Conservation (phyloP, 2,888 invertebrate genomes). For the Teleiodes luculella region DNA sequence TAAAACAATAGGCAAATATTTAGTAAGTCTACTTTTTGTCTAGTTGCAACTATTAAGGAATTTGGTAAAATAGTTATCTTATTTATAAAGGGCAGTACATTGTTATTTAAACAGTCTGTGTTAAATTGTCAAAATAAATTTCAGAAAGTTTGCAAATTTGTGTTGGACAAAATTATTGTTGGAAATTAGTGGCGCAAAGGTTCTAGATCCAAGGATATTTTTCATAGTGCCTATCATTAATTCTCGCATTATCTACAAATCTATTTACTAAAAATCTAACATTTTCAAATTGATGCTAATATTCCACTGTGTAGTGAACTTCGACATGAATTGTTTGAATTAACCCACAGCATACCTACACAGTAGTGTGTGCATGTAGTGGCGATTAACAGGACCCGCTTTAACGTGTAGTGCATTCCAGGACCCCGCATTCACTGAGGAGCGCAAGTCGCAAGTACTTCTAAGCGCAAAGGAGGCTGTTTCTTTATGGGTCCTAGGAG, state of each 20-base stretch:
- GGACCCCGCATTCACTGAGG: slow-evolving; percentile 85
- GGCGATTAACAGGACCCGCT: slow-evolving; percentile 68
- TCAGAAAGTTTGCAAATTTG: too few relatives aligned
- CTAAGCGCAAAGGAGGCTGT: slow-evolving; percentile 96
- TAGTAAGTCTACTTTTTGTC: too few relatives aligned
- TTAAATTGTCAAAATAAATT: background rate
- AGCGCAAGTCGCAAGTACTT: slow-evolving; percentile 87
- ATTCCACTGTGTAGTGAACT: background rate
- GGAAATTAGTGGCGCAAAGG: background rate
- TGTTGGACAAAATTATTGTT: too few relatives aligned
- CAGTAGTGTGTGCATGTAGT: slow-evolving; percentile 65
- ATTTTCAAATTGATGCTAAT: slow-evolving; percentile 22
- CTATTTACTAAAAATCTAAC: slow-evolving; percentile 23
- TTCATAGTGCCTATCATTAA: background rate
- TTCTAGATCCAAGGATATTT: slow-evolving; percentile 12
- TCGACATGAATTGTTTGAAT: slow-evolving; percentile 7
- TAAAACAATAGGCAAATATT: too few relatives aligned
- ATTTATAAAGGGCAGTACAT: too few relatives aligned
- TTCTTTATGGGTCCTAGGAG: slow-evolving; percentile 95
- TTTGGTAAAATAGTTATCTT: too few relatives aligned
- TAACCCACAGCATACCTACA: slow-evolving; percentile 16
- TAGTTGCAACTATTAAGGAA: too few relatives aligned
- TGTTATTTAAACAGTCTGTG: background rate
- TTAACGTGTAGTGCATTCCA: slow-evolving; percentile 80
- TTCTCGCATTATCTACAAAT: slow-evolving; percentile 8